Percentiles rank a stretch among this genome's conserved stretches.
phyloP scores from a whole-genome alignment of 2,888 invertebrate genomes.

The Tridacna crocea region DNA sequence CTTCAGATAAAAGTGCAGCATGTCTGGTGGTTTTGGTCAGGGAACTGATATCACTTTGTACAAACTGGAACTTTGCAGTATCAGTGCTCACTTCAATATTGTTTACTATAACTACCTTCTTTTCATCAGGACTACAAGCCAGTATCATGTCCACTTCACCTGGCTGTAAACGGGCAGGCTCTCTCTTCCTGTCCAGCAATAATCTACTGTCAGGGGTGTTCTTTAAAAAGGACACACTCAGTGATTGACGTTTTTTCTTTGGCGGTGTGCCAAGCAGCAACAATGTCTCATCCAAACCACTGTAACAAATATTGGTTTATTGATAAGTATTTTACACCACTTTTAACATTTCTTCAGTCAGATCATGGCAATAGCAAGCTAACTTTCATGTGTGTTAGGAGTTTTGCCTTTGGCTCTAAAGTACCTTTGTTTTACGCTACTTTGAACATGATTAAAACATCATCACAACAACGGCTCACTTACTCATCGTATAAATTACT shows the following conservation, averaged over 20 bases:
- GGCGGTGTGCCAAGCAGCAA: constrained; percentile 76
- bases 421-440: too few relatives aligned
- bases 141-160: constrained; percentile 57
- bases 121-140: constrained; percentile 45
- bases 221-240: constrained; percentile 48
- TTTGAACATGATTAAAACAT: too few relatives aligned
- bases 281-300: constrained; percentile 72
- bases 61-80: too few relatives aligned
- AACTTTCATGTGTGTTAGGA: too few relatives aligned
- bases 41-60: too few relatives aligned
- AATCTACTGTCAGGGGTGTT: constrained; percentile 15
- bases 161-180: background rate
- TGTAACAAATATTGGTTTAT: constrained; percentile 9
- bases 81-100: too few relatives aligned
- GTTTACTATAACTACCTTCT: constrained; percentile 1
- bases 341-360: constrained; percentile 1
- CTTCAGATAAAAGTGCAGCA: too few relatives aligned
- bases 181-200: constrained; percentile 10
- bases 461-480: too few relatives aligned
- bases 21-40: too few relatives aligned
- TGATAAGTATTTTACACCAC: background rate
- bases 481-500: too few relatives aligned
- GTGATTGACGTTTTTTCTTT: constrained; percentile 58
- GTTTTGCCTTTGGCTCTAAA: too few relatives aligned
- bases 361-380: background rate